Percentiles rank a stretch among this genome's conserved stretches.
Conservation (phyloP, 2,113 vertebrate species). For the Tragelaphus imberbis region DNA sequence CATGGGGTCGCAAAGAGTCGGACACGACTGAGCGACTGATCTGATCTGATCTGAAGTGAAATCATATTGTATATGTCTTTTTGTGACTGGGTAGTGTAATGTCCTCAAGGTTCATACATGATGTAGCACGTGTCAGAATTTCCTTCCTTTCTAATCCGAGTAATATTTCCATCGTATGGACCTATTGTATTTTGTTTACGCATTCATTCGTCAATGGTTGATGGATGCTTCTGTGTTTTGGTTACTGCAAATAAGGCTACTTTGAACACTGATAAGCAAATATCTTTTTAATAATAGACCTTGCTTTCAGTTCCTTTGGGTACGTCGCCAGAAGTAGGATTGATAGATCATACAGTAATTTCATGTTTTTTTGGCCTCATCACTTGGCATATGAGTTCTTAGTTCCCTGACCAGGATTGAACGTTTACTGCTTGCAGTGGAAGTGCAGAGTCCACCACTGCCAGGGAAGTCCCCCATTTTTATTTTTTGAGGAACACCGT, state of each 20-base stretch:
- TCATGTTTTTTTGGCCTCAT: background rate
- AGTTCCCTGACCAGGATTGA: background rate
- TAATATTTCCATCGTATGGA: background rate
- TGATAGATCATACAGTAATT: background rate
- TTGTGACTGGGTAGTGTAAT: background rate
- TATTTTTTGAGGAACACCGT: background rate
- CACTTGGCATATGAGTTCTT: background rate
- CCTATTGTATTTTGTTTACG: background rate
- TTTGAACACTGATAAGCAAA: background rate
- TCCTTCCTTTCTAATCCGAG: background rate
- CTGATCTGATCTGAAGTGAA: too few species aligned
- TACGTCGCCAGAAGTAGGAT: background rate
- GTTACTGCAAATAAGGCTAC: background rate
- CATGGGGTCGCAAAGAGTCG: too few species aligned
- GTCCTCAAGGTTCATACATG: background rate
- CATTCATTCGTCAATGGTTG: background rate
- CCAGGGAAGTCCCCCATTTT: background rate
- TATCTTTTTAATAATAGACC: background rate
- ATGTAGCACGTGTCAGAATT: background rate
- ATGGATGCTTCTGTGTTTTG: background rate
- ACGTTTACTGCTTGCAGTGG: background rate
- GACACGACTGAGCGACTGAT: too few species aligned
- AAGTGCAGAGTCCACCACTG: background rate
- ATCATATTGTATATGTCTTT: background rate
- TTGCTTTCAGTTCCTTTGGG: background rate